Percentiles rank a stretch among this genome's conserved stretches.
phyloP scores from a whole-genome alignment of 2,797 vertebrate species.

The Psittacula echo region DNA sequence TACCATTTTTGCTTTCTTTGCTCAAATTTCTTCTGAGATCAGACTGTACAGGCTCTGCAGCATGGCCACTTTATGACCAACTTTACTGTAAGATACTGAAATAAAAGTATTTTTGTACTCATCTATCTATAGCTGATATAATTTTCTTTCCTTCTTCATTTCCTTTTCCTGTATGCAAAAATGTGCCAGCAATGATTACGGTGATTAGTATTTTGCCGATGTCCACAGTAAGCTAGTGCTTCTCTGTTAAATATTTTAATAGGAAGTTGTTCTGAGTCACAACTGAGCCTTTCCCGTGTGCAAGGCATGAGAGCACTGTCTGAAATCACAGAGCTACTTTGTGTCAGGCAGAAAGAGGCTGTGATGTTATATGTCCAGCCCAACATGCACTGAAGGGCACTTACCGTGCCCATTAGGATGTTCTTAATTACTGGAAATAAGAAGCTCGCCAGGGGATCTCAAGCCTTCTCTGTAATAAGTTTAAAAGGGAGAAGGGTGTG shows the following conservation, averaged over 20 bases:
- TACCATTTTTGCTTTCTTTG: background rate
- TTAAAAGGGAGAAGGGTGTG: conserved; percentile 20
- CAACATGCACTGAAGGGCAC: conserved; percentile 40
- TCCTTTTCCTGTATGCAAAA: conserved; percentile 7
- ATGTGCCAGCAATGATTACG: background rate
- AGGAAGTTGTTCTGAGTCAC: conserved; percentile 43
- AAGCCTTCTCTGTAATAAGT: conserved; percentile 19
- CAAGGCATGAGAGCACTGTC: conserved; percentile 16
- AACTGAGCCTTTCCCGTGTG: background rate
- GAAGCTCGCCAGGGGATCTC: conserved; percentile 22
- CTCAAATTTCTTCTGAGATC: background rate
- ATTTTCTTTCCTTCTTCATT: background rate
- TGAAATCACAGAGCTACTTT: conserved; percentile 30
- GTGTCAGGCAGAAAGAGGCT: background rate
- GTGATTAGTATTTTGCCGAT: conserved; percentile 19
- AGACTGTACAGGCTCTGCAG: background rate
- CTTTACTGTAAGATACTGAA: background rate
- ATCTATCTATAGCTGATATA: background rate
- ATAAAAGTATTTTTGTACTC: background rate
- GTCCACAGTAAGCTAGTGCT: conserved; percentile 1
- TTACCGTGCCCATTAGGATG: conserved; percentile 31
- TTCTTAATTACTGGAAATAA: conserved; percentile 60
- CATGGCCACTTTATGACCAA: background rate
- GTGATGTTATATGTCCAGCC: conserved; percentile 36
- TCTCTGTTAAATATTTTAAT: conserved; percentile 57